Conservation (phyloP, 2,113 vertebrate genomes). For the Heliornis fulica region DNA sequence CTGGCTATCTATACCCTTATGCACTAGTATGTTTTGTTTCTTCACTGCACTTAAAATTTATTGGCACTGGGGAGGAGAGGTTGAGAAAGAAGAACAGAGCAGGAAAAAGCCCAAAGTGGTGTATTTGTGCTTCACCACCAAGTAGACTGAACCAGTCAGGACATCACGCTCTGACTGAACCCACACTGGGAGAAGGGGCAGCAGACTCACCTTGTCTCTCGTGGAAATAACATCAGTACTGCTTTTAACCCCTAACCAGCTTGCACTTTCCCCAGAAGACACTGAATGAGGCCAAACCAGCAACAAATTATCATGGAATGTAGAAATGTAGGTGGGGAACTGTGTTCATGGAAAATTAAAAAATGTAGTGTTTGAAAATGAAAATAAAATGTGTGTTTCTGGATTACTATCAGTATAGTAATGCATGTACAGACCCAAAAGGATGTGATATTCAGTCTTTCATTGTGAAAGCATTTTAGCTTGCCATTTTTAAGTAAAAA, state of each 20-base stretch:
- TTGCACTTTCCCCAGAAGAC: not conserved
- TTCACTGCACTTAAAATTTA: not conserved
- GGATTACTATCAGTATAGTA: not conserved
- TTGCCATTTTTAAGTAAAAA: not conserved
- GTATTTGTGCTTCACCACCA: not conserved
- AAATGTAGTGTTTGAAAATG: not conserved
- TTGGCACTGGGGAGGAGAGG: not conserved
- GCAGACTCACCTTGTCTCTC: not conserved
- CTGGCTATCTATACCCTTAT: not conserved
- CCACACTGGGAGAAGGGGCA: accelerated
- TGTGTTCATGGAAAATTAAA: not conserved
- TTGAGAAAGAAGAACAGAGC: not conserved
- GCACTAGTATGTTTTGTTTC: not conserved
- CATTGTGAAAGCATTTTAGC: not conserved
- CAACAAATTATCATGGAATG: not conserved
- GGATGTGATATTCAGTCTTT: not conserved
- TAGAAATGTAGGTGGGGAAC: not conserved
- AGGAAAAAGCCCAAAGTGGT: not conserved
- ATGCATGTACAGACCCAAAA: not conserved
- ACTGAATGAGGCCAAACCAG: not conserved
- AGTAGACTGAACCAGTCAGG: not conserved
- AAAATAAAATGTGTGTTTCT: not conserved
- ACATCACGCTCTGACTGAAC: not conserved
- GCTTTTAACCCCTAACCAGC: not conserved
- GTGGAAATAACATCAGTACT: not conserved